phyloP scores from a whole-genome alignment of 2,888 invertebrate genomes.

The Apodemia mormo region DNA sequence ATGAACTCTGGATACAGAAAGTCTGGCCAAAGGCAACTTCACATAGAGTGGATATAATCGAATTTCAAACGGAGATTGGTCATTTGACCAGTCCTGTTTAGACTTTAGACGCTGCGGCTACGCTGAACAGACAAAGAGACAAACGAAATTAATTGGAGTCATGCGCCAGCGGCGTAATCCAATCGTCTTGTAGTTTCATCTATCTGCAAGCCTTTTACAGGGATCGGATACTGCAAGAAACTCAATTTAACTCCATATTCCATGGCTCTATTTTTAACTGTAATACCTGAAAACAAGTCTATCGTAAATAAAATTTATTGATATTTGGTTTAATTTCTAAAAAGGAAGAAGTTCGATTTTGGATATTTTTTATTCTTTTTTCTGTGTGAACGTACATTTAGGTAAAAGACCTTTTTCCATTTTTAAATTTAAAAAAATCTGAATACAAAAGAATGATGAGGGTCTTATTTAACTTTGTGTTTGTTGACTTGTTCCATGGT shows the following conservation, averaged over 20 bases:
- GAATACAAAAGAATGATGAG: too few species aligned
- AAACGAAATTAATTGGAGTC: constrained; percentile 77
- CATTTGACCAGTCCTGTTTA: constrained; percentile 63
- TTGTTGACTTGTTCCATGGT: too few species aligned
- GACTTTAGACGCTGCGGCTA: constrained; percentile 47
- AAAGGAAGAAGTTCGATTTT: too few species aligned
- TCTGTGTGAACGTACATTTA: too few species aligned
- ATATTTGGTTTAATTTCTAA: too few species aligned
- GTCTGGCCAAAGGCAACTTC: constrained; percentile 38
- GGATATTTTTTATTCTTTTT: too few species aligned
- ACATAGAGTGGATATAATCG: constrained; percentile 62
- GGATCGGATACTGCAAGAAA: constrained; percentile 41
- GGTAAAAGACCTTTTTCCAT: too few species aligned
- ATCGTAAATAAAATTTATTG: too few species aligned
- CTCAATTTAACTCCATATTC: constrained; percentile 33
- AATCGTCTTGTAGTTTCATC: constrained; percentile 50
- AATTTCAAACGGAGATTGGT: constrained; percentile 63
- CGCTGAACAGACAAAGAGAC: constrained; percentile 65
- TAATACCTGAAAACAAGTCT: too few species aligned
- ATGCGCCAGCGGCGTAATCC: constrained; percentile 69
- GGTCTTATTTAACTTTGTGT: too few species aligned
- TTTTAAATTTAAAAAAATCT: too few species aligned
- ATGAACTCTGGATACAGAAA: constrained; percentile 27
- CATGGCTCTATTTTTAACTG: too few species aligned
- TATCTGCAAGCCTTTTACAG: constrained; percentile 57